Conservation (phyloP, 23 tunicate species). For the Phallusia fumigata region DNA sequence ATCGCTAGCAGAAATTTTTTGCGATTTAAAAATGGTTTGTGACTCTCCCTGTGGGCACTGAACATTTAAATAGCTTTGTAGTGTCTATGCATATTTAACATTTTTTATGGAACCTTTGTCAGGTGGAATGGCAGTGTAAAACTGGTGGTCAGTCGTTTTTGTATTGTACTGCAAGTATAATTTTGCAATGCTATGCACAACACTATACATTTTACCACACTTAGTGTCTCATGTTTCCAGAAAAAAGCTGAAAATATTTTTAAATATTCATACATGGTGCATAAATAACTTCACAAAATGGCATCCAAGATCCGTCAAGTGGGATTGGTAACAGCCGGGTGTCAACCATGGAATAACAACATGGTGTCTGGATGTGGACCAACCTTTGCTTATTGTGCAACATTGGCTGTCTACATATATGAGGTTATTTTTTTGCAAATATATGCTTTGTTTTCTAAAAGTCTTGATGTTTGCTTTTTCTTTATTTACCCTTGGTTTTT, state of each 20-base stretch:
- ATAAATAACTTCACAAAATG: background rate
- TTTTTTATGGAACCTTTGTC: too few species aligned
- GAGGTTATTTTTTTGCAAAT: slow-evolving; percentile 29
- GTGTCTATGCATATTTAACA: too few species aligned
- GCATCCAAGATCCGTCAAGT: slow-evolving; percentile 42
- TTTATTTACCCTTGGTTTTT: background rate
- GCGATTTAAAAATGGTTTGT: too few species aligned
- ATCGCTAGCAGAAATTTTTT: too few species aligned
- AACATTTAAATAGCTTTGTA: too few species aligned
- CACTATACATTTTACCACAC: too few species aligned
- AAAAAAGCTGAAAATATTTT: background rate
- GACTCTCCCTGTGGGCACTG: too few species aligned
- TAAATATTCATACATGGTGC: background rate
- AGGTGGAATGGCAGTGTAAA: too few species aligned
- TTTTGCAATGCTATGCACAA: too few species aligned
- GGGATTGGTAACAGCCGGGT: slow-evolving; percentile 85
- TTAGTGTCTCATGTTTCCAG: background rate
- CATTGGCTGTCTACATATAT: slow-evolving; percentile 89
- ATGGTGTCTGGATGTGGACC: slow-evolving; percentile 76
- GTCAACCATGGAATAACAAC: slow-evolving; percentile 89
- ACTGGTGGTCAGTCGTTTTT: too few species aligned
- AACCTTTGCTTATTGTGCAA: slow-evolving; percentile 88
- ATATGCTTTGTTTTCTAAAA: background rate
- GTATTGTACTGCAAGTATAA: too few species aligned
- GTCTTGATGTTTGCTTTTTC: too few species aligned